phyloP scores from a whole-genome alignment of 1,140 invertebrate species.

The Pissodes strobi region DNA sequence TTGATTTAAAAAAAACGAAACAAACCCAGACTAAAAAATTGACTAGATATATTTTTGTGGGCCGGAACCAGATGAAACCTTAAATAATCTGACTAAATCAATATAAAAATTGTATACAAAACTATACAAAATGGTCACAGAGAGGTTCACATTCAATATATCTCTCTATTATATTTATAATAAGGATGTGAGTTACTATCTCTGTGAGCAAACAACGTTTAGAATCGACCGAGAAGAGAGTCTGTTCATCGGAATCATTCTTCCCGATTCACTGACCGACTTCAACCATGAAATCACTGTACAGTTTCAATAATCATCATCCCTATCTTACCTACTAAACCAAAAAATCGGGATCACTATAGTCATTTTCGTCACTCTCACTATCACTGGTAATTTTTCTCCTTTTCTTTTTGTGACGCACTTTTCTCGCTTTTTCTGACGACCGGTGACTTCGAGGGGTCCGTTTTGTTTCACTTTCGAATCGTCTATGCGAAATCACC shows the following conservation, averaged over 20 bases:
- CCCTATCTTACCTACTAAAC: slow-evolving; percentile 54
- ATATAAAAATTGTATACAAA: slow-evolving; percentile 42
- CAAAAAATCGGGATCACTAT: slow-evolving; percentile 73
- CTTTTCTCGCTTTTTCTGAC: slow-evolving; percentile 65
- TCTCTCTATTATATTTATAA: slow-evolving; percentile 46
- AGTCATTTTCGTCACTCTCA: slow-evolving; percentile 66
- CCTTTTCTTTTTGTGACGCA: slow-evolving; percentile 71
- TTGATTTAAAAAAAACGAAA: background rate
- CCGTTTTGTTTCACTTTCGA: slow-evolving; percentile 60
- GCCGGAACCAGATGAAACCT: slow-evolving; percentile 25
- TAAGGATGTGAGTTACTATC: slow-evolving; percentile 38
- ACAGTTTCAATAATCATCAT: slow-evolving; percentile 32
- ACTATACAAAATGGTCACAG: slow-evolving; percentile 45
- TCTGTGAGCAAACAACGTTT: slow-evolving; percentile 34
- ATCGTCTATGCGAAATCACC: slow-evolving; percentile 53
- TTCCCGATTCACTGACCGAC: background rate
- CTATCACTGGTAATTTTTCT: slow-evolving; percentile 62
- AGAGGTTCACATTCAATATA: slow-evolving; percentile 44
- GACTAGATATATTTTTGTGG: slow-evolving; percentile 24
- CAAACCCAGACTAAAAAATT: background rate
- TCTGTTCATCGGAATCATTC: background rate
- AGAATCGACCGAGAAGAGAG: slow-evolving; percentile 19
- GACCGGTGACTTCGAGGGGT: slow-evolving; percentile 63
- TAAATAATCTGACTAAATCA: slow-evolving; percentile 32
- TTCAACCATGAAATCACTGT: slow-evolving; percentile 46